A percentile compares a stretch with the other conserved stretches of the same genome.
These are phyloP conservation scores for Loripinus fragilis DNA, from an alignment of 2,888 invertebrate genomes.

Conservation along the genomic window DNA sequence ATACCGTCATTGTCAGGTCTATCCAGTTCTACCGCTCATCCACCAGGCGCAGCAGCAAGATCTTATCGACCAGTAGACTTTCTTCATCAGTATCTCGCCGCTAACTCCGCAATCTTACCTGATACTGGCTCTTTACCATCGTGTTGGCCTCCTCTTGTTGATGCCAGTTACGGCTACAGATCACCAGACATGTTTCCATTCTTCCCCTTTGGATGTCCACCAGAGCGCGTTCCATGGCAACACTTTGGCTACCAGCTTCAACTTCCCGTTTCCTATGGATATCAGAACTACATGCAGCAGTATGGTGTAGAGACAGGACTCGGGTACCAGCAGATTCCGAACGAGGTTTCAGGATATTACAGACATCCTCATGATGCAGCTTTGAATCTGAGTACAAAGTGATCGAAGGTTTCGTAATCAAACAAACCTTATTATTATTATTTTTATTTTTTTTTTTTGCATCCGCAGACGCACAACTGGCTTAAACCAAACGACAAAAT, in stretches of 20 bases:
- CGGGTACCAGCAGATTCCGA: background rate
- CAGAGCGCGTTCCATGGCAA: background rate
- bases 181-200: background rate
- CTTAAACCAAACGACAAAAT: no score
- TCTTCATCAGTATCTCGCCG: background rate
- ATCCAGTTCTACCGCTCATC: background rate
- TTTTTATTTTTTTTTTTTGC: no score
- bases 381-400: background rate
- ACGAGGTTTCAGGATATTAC: conserved; percentile 10
- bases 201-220: background rate
- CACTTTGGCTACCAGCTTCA: background rate
- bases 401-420: background rate
- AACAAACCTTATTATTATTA: no score
- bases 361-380: background rate
- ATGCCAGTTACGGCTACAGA: background rate
- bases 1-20: background rate
- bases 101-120: background rate
- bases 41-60: background rate
- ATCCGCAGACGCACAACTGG: no score
- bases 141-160: background rate
- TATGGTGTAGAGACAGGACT: background rate
- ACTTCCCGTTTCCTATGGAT: conserved; percentile 8
- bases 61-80: background rate
- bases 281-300: background rate
- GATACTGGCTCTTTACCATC: background rate